Evolutionary conservation across 2,113 vertebrate species (phyloP).

Genomic region (Phrynosoma platyrhinos): DNA sequence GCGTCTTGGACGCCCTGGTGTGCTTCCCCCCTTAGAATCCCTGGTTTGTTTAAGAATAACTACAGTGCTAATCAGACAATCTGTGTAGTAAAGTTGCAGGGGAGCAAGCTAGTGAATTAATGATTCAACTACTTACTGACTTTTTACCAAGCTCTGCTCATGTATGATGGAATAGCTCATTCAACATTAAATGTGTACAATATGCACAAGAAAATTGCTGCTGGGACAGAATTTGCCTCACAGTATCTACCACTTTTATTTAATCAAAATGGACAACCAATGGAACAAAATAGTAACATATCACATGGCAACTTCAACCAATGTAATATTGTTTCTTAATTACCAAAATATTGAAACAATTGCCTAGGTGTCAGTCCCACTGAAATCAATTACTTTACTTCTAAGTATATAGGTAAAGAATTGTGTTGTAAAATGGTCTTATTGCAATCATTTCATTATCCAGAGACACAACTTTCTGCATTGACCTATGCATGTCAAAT

Average conservation of each 20-base stretch:
- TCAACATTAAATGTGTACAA: background rate
- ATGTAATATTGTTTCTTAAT: background rate
- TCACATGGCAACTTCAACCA: background rate
- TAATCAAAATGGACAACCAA: background rate
- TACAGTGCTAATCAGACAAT: no score
- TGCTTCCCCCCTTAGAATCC: no score
- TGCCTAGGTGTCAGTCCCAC: background rate
- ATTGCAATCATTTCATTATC: background rate
- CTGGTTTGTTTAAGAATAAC: no score
- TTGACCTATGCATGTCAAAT: background rate
- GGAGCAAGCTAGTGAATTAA: no score
- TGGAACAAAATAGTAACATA: background rate
- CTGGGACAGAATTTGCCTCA: background rate
- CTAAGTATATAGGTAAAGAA: no score
- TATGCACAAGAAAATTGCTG: background rate
- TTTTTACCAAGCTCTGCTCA: no score
- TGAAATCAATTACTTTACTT: background rate
- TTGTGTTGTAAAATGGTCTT: background rate
- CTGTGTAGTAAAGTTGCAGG: no score
- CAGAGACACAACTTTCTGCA: background rate
- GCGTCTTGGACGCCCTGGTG: no score
- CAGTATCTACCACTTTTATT: background rate
- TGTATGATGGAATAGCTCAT: background rate
- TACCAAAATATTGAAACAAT: background rate
- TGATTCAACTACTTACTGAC: no score